Base-by-base conservation (phyloP, 2,113 vertebrate species). In the Anarhynchus alexandrinus region DNA sequence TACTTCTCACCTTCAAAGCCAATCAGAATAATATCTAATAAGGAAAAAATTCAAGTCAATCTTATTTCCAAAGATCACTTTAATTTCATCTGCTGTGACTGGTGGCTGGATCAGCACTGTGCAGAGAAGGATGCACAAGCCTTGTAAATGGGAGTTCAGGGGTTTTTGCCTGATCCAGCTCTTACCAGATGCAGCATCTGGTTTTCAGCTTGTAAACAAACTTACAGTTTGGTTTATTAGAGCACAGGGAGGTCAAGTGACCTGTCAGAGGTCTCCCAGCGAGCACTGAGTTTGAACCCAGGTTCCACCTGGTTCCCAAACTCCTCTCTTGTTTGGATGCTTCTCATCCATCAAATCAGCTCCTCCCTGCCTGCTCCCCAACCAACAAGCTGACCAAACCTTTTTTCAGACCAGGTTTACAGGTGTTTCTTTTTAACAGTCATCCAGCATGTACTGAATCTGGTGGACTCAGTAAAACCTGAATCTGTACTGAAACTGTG, bases 121-220 rank as follows among this genome's bases (percentile, higher is more conserved):
- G 86, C 30, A 54, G n/a, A 96, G 38, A 61, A 67, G 27, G 49
- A 47, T 0, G 2, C 22, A 30, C 26, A 82, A 51, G 4, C 4
- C 29, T 81, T 74, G 15, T 30, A 83, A 83, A 79, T 26, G 22
- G 14, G 25, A 55, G 49, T 65, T 67, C 36, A 54, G 26, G 49
- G 59, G 52, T 90, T 90, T 91, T 73, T 93, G 85, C 51, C 32
- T 38, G 17, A 81, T 20, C 34, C 27, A 83, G n/a, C 1, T 13
- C 51, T 86, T 92, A 47, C 65, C 70, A 87, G 70, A 87, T 70
- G 55, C 32, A 80, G 20, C 80, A 73, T 87, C 77, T 93, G 51
- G 13, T 94, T 94, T 96, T 89, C 90, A 79, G 57, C 76, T 93
- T 96, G 54, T 69, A 84, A 91, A 78, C 32, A 76, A 94, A 86